A percentile compares a stretch with the other conserved stretches of the same genome.
Evolutionary conservation across 2,113 vertebrate genomes (phyloP).

Genomic region (Eulacestoma nigropectus): DNA sequence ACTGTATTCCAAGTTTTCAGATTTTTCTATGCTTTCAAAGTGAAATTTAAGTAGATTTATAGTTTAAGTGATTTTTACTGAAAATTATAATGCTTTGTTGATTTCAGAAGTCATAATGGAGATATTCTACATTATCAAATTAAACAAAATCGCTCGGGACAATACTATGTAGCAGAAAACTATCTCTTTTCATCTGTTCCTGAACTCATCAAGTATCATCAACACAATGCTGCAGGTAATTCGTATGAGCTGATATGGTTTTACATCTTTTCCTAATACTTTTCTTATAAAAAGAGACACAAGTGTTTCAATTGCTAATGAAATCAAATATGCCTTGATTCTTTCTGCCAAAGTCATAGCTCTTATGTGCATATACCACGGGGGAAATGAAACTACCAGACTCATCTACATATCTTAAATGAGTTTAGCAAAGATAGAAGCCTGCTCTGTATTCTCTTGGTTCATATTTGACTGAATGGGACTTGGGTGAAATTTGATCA

Average conservation of each 20-base stretch:
- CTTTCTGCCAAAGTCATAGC: neutral
- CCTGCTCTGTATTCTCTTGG: neutral
- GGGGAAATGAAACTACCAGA: neutral
- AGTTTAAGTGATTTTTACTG: neutral
- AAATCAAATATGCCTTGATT: neutral
- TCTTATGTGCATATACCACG: neutral
- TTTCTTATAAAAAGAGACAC: neutral
- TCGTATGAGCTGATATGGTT: neutral
- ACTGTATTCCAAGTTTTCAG: neutral
- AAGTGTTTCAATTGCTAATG: neutral
- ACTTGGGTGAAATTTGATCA: neutral
- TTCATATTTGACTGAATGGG: neutral
- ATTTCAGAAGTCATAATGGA: conserved; percentile 55
- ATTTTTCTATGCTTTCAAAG: neutral
- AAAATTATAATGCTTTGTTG: neutral
- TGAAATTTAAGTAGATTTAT: neutral
- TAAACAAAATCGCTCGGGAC: conserved; percentile 69
- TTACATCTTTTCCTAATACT: neutral
- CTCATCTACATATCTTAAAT: neutral
- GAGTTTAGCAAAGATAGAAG: neutral
- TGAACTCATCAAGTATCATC: conserved; percentile 82
- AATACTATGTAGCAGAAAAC: conserved; percentile 82
- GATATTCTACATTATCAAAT: conserved; percentile 85
- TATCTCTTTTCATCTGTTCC: conserved; percentile 78
- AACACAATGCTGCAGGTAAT: conserved; percentile 86